Evolutionary conservation across 1,140 invertebrate genomes (phyloP), one percentile per base, ranked within the genome.

Genomic region (Caerostris extrusa): DNA sequence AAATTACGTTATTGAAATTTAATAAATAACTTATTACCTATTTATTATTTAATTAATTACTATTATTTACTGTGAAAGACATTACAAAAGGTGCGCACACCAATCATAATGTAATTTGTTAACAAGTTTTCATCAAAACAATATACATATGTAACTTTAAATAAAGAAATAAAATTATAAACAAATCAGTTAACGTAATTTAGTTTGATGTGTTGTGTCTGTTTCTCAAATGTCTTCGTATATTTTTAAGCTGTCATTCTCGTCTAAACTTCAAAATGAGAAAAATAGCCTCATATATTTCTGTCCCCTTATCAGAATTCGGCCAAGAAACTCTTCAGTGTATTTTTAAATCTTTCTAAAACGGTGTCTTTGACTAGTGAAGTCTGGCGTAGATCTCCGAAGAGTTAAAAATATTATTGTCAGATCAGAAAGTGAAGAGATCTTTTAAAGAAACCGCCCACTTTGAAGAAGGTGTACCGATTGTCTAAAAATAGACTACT

Each of bases 401-500:
- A 57, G 61, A 90, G 88, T 90, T 90, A 90, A 90, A 90, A 90
- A 90, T 90, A 90, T 71, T 88, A 90, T 90, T 90, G 64, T 90
- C 64, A 60, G 69, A 90, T 90, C 67, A 90, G 88, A 77, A 90
- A 90, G 53, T 77, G 88, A 77, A 90, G 69, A 57, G 67, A n/a
- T 56, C 69, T 58, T 77, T 55, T 58, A 90, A 90, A 90, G 88
- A 56, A 90, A 90, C 88, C 88, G 67, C 88, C 88, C 88, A 69
- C 88, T 90, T 77, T 60, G 17, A 14, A 86, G 64, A 55, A 71
- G 56, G 17, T 77, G 69, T 17, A 60, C 50, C 19, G 34, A 87
- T 87, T 12, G 50, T 50, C 88, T 90, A 57, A 77, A 90, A 90
- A 90, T 90, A 90, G 3, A 67, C 19, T 55, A 53, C 61, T 55